Evolutionary conservation across 2,797 vertebrate species (phyloP).

Genomic region (Heliangelus exortis): DNA sequence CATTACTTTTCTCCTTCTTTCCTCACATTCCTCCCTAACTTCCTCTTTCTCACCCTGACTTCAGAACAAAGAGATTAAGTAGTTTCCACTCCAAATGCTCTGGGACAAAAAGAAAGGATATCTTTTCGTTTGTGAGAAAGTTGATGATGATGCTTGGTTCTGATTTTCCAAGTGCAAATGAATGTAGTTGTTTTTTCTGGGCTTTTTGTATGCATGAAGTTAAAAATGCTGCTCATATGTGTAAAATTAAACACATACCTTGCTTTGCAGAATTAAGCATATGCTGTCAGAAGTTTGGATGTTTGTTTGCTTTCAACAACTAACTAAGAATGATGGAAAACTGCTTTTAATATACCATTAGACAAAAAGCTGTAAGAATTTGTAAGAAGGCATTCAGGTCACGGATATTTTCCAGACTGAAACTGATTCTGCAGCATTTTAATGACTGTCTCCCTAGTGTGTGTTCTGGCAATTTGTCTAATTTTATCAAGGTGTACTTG

Average conservation of each 20-base stretch:
- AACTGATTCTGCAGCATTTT: slow-evolving; percentile 45
- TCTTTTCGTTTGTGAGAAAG: not conserved
- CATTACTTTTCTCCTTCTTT: slow-evolving; percentile 5
- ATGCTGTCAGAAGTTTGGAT: not conserved
- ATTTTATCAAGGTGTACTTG: not conserved
- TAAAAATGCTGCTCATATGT: not conserved
- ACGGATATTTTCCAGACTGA: slow-evolving; percentile 20
- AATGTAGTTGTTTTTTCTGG: not conserved
- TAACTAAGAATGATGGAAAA: slow-evolving; percentile 43
- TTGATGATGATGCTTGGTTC: not conserved
- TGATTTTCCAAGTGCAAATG: not conserved
- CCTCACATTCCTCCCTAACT: not conserved
- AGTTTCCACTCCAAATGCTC: not conserved
- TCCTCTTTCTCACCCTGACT: not conserved
- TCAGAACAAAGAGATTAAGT: not conserved
- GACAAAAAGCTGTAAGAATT: slow-evolving; percentile 20
- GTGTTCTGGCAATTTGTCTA: not conserved
- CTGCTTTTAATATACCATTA: slow-evolving; percentile 29
- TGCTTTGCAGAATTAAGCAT: not conserved
- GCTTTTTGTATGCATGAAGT: not conserved
- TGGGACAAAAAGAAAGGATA: not conserved
- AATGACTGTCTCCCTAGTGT: not conserved
- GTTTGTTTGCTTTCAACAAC: slow-evolving; percentile 11
- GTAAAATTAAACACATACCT: not conserved
- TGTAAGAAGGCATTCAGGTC: slow-evolving; percentile 38